Base-by-base conservation (phyloP, 2,797 vertebrate species). In the Carapus acus region DNA sequence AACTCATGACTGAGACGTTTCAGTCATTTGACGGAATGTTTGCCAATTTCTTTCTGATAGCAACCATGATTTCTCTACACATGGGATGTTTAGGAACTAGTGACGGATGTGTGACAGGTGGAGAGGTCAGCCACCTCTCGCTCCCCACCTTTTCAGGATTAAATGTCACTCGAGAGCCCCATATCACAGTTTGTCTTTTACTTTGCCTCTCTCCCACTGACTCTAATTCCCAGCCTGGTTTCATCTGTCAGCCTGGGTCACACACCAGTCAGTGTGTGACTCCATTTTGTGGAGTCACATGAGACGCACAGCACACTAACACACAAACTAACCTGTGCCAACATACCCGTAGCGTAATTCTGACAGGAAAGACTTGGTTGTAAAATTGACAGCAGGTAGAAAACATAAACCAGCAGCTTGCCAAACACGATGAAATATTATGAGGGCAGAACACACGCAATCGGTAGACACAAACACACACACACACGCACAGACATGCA, bases 351-450 rank as follows among this genome's bases (percentile, higher is more conserved):
- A 23, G 33, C 64, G 60, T 55, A 43, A 51, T 48, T 11, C 68
- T 62, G 67, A 74, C 67, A 76, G 78, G 64, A 79, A 78, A 71
- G 55, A 76, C 58, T 63, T 58, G 67, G 64, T 63, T 55, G 43
- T 16, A 29, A 46, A 4, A 33, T 13, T 33, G 2, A 33, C 31
- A 33, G 12, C 6, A 33, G 6, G 14, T 7, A 9, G 2, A 33
- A 33, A 33, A 18, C 41, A 48, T 46, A 7, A 47, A 45, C 43
- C 33, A 46, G 43, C 46, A 44, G 33, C 19, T 40, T 48, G 21
- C 39, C 17, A 24, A 39, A 36, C 16, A 9, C 37, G 12, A 8
- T 40, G 42, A 56, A 49, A 66, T 50, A 60, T 46, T 5, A 2
- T 45, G 34, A 41, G 9, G 17, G 49, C 24, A 54, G 37, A 63